Evolutionary conservation across 2,888 invertebrate genomes (phyloP), one percentile per base, ranked within the genome.

Genomic region (Dolichopus griseipennis): DNA sequence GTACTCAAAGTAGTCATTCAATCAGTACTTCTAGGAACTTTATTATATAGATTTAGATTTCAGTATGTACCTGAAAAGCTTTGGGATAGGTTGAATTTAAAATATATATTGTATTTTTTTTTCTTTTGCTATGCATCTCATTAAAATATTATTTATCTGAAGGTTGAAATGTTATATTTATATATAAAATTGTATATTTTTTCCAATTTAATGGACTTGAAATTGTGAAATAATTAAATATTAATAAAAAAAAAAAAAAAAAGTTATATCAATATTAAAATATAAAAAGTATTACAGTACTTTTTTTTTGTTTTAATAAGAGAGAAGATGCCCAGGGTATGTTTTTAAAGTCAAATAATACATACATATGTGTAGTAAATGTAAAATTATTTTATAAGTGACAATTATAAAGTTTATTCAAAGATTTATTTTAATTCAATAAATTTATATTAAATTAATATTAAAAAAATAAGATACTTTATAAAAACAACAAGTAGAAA

Each of bases 311-410:
- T 61, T 27, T 52, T 27, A 15, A 27, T 20, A n/a, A 61, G 61
- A n/a, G 52, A 61, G 61, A 66, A 33, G 15, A 66, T 66, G 66
- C 66, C 66, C 15, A 66, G 62, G 66, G 66, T 66, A 61, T 61
- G 66, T 66, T 62, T 37, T 33, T 61, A n/a, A 43, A 6, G 21
- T 43, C 21, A 52, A 12, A 52, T 18, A 52, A 52, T 52, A 52
- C 18, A 18, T 52, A 18, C n/a, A n/a, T n/a, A n/a, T n/a, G n/a
- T n/a, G n/a, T n/a, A n/a, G n/a, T n/a, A 27, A 4, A 5, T 27
- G 27, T 27, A 27, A 27, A 27, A 27, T 27, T 27, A 27, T 27
- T 27, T 27, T 27, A 27, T 27, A 27, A 27, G 27, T 27, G 27
- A 4, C 27, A 27, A 27, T 27, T 27, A n/a, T n/a, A 27, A 27